phyloP scores from a whole-genome alignment of 2,888 invertebrate genomes.

The Galerucella calmariensis region DNA sequence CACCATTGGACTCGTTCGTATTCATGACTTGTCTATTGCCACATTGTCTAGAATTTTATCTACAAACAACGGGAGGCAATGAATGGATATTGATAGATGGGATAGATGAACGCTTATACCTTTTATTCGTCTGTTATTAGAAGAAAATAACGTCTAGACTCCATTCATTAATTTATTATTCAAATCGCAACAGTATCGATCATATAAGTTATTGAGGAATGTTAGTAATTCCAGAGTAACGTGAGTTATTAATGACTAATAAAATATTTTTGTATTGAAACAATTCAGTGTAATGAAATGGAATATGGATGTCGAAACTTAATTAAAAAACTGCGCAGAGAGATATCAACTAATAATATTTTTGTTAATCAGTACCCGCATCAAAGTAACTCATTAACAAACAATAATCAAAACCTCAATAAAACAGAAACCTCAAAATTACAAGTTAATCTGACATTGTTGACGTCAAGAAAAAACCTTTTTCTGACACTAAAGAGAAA shows the following conservation, averaged over 20 bases:
- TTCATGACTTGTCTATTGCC: background rate
- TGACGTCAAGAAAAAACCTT: too few species aligned
- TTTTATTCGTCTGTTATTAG: background rate
- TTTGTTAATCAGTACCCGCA: too few species aligned
- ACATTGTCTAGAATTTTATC: conserved; percentile 4
- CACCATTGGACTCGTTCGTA: background rate
- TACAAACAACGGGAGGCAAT: background rate
- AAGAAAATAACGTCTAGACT: background rate
- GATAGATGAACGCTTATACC: background rate
- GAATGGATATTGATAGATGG: conserved; percentile 3
- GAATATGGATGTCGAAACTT: too few species aligned
- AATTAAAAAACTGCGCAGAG: too few species aligned
- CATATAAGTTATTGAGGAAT: conserved; percentile 1
- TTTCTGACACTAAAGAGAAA: too few species aligned
- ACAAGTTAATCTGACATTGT: too few species aligned
- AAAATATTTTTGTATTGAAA: background rate
- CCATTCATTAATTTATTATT: background rate
- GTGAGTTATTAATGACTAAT: background rate
- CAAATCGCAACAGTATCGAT: background rate
- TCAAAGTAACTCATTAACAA: too few species aligned
- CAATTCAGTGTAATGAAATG: too few species aligned
- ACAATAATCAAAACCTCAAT: too few species aligned
- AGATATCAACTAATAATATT: too few species aligned
- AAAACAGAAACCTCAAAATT: too few species aligned
- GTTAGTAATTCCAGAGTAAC: background rate